phyloP scores from a whole-genome alignment of 2,888 invertebrate species.

The Caenorhabditis angaria region DNA sequence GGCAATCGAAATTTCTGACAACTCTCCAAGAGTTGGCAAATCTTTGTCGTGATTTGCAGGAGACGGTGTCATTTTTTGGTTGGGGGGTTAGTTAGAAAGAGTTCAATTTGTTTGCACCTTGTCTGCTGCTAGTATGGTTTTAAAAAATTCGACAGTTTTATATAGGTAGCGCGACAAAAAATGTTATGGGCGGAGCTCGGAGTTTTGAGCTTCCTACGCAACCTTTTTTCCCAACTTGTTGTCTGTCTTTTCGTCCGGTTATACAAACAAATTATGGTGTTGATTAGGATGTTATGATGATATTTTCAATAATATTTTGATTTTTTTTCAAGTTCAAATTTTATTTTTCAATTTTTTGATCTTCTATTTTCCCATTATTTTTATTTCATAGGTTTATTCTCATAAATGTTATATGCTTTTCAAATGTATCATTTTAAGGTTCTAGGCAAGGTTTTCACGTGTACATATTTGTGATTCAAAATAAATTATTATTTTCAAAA shows the following conservation, averaged over 20 bases:
- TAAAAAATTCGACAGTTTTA: background rate
- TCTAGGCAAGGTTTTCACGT: too few species aligned
- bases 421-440: too few species aligned
- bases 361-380: too few species aligned
- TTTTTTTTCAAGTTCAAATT: background rate
- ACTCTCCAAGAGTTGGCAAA: slow-evolving; percentile 42
- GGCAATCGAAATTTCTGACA: slow-evolving; percentile 38
- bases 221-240: background rate
- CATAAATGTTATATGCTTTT: too few species aligned
- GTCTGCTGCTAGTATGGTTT: background rate
- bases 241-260: background rate
- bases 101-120: background rate
- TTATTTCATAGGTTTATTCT: too few species aligned
- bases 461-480: too few species aligned
- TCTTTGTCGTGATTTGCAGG: slow-evolving; percentile 15
- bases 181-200: background rate
- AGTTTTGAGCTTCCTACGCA: slow-evolving; percentile 1
- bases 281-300: background rate
- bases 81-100: background rate
- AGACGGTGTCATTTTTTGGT: background rate
- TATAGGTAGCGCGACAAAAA: background rate
- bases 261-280: background rate
- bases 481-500: too few species aligned
- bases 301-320: background rate
- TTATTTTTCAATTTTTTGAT: background rate